Percentiles rank a stretch among this genome's conserved stretches.
These are phyloP conservation scores for Diceros bicornis DNA, from an alignment of 2,797 vertebrate genomes.

Conservation along the genomic window DNA sequence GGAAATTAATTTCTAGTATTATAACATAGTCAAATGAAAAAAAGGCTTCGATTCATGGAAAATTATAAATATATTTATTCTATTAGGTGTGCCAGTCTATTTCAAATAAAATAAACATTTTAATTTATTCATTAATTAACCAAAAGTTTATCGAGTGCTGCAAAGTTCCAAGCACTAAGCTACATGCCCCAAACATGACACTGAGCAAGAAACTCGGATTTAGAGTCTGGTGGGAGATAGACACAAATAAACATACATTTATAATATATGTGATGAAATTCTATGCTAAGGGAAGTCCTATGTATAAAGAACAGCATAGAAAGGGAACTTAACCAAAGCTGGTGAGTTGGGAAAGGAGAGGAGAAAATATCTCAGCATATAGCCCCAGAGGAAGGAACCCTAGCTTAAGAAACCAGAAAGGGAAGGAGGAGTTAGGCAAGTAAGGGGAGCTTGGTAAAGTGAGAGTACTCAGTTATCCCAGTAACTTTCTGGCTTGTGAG, in stretches of 20 bases:
- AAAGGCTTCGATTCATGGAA: neutral
- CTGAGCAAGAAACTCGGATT: neutral
- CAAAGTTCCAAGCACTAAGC: neutral
- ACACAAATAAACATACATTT: neutral
- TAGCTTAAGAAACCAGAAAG: neutral
- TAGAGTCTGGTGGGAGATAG: neutral
- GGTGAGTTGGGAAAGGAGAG: neutral
- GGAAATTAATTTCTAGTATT: neutral
- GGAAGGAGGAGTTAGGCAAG: neutral
- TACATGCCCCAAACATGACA: neutral
- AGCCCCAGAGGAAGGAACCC: neutral
- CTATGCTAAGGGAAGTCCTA: neutral
- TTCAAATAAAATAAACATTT: neutral
- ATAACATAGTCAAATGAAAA: neutral
- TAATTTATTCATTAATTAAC: neutral
- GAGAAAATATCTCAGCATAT: neutral
- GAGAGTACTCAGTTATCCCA: rapidly evolving
- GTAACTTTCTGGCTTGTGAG: neutral
- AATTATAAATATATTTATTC: neutral
- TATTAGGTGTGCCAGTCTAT: neutral
- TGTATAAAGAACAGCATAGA: neutral
- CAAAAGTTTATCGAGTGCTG: neutral
- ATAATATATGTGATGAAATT: neutral
- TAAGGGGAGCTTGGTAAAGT: neutral
- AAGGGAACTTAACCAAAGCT: neutral